These are phyloP conservation scores for Lochmaea crataegi DNA, from an alignment of 2,888 invertebrate genomes.

Conservation along the genomic window DNA sequence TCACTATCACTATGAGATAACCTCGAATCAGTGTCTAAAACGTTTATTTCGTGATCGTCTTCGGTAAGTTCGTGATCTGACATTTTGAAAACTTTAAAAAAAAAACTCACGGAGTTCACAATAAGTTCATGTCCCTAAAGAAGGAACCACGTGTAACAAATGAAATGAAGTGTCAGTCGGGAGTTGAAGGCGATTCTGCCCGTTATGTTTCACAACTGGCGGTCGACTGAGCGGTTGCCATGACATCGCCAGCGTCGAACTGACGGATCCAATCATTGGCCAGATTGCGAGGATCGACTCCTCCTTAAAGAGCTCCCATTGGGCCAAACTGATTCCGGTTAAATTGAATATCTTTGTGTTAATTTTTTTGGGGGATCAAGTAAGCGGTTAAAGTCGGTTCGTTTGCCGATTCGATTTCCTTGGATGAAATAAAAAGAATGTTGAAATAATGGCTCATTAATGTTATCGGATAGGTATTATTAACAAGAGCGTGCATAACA, in stretches of 20 bases:
- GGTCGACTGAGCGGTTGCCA: slow-evolving; percentile 63
- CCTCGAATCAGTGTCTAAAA: slow-evolving; percentile 74
- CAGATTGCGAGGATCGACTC: slow-evolving; percentile 59
- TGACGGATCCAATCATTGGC: slow-evolving; percentile 61
- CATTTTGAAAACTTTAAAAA: slow-evolving; percentile 48
- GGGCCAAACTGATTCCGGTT: slow-evolving; percentile 66
- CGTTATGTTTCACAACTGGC: slow-evolving; percentile 52
- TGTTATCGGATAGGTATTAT: slow-evolving; percentile 6
- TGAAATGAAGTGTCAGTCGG: slow-evolving; percentile 53
- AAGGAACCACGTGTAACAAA: slow-evolving; percentile 34
- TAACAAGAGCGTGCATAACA: background rate
- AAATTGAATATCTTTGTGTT: slow-evolving; percentile 67
- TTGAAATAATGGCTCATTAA: slow-evolving; percentile 17
- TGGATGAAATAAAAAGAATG: slow-evolving; percentile 19
- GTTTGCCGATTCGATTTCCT: slow-evolving; percentile 37
- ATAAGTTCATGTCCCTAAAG: slow-evolving; percentile 17
- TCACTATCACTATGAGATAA: slow-evolving; percentile 73
- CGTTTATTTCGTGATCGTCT: slow-evolving; percentile 77
- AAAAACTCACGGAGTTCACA: slow-evolving; percentile 5
- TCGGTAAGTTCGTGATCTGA: slow-evolving; percentile 65
- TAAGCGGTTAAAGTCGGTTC: slow-evolving; percentile 51
- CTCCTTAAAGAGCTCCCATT: slow-evolving; percentile 64
- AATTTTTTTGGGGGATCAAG: slow-evolving; percentile 61
- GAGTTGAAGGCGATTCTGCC: slow-evolving; percentile 1
- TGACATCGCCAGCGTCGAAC: slow-evolving; percentile 62